Percentiles rank a stretch among this genome's conserved stretches.
These are phyloP conservation scores for Tenrec ecaudatus DNA, from an alignment of 2,113 vertebrate genomes.

Conservation along the genomic window DNA sequence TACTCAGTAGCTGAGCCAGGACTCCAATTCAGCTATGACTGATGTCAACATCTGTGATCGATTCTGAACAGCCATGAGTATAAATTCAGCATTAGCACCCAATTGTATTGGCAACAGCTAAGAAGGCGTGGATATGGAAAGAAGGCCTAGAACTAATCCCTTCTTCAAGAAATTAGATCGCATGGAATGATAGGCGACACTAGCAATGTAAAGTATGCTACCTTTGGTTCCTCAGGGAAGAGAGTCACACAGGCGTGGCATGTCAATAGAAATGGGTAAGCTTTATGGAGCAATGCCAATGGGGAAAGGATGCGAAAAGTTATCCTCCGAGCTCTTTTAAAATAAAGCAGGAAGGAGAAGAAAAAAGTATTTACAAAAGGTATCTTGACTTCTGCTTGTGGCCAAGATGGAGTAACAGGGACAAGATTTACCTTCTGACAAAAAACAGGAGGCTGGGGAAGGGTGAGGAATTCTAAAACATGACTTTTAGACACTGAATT, in stretches of 20 bases:
- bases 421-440: neutral
- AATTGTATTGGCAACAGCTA: neutral
- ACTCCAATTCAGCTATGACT: neutral
- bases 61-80: neutral
- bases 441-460: neutral
- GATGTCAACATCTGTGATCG: neutral
- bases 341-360: conserved; percentile 10
- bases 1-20: neutral
- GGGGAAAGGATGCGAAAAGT: neutral
- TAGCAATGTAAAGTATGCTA: conserved; percentile 32
- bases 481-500: neutral
- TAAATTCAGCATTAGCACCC: neutral
- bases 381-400: conserved; percentile 2
- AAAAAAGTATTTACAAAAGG: neutral
- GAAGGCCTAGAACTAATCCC: neutral
- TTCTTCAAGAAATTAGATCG: conserved; percentile 43
- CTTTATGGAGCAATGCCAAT: conserved; percentile 1
- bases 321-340: neutral
- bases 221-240: conserved; percentile 44
- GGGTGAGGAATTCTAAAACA: neutral
- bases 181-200: conserved; percentile 47
- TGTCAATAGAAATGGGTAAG: conserved; percentile 21
- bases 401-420: neutral
- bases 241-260: conserved; percentile 58
- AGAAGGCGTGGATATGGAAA: neutral